These are phyloP conservation scores for Seriola aureovittata DNA, from an alignment of 2,113 vertebrate genomes.

Conservation along the genomic window DNA sequence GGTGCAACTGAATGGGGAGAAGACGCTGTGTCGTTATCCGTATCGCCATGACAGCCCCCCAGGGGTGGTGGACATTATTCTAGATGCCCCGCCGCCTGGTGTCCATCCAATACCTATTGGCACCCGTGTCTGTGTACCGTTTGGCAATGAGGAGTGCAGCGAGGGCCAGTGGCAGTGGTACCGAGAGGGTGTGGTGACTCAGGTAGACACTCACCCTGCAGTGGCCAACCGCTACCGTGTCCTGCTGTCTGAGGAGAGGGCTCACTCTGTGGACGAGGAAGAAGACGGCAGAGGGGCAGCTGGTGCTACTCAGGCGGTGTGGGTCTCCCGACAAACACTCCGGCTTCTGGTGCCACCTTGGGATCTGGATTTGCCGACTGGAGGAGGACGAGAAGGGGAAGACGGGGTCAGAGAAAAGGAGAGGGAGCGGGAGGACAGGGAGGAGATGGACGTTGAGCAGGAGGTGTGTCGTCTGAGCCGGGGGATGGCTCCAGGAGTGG, in stretches of 20 bases:
- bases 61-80: conserved; percentile 85
- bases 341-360: conserved; percentile 89
- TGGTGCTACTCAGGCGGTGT: conserved; percentile 82
- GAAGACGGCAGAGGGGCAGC: conserved; percentile 55
- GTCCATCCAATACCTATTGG: conserved; percentile 84
- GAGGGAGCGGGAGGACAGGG: conserved; percentile 77
- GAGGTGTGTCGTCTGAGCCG: conserved; percentile 89
- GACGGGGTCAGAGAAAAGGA: conserved; percentile 76
- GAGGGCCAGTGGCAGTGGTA: conserved; percentile 85
- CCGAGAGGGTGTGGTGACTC: conserved; percentile 88
- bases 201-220: conserved; percentile 88
- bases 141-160: conserved; percentile 78
- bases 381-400: conserved; percentile 66
- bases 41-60: conserved; percentile 80
- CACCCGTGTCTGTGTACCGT: conserved; percentile 87
- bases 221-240: conserved; percentile 90
- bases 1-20: conserved; percentile 90
- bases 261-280: conserved; percentile 64
- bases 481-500: conserved; percentile 74
- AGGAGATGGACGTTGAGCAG: conserved; percentile 84
- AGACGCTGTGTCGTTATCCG: conserved; percentile 85
- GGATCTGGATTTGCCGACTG: conserved; percentile 83
- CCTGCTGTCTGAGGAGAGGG: conserved; percentile 76
- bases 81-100: conserved; percentile 87
- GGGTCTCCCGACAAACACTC: conserved; percentile 90